Percentiles rank a stretch among this genome's conserved stretches.
phyloP scores from a whole-genome alignment of 2,113 vertebrate genomes.

The Antechinus flavipes region DNA sequence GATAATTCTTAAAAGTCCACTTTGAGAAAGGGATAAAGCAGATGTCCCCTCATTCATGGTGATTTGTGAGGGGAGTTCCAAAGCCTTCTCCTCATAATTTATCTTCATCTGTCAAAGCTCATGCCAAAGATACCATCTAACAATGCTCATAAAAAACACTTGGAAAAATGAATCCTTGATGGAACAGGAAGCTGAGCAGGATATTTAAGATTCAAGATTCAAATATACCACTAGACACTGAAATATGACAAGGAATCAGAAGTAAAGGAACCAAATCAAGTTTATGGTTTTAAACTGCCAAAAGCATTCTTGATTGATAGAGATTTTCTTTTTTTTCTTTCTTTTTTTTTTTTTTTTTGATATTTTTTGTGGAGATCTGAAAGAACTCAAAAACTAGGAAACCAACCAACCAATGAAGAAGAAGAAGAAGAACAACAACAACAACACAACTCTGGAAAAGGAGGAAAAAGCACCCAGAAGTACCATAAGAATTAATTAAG shows the following conservation, averaged over 20 bases:
- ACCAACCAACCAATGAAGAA: background rate
- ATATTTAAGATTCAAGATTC: slow-evolving; percentile 39
- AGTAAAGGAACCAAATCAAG: slow-evolving; percentile 5
- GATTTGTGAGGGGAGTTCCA: slow-evolving; percentile 46
- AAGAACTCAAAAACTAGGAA: background rate
- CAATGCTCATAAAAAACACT: slow-evolving; percentile 51
- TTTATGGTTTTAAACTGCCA: background rate
- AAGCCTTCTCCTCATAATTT: slow-evolving; percentile 38
- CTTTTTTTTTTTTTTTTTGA: background rate
- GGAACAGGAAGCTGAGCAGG: slow-evolving; percentile 18
- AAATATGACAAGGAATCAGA: slow-evolving; percentile 34
- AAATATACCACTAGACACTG: background rate
- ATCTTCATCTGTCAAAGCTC: slow-evolving; percentile 67
- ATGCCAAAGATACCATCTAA: slow-evolving; percentile 48
- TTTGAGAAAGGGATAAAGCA: slow-evolving; percentile 21
- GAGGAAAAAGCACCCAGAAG: slow-evolving; percentile 14
- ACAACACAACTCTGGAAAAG: background rate
- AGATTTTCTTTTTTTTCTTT: background rate
- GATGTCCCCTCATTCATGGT: slow-evolving; percentile 48
- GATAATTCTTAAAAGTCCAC: slow-evolving; percentile 33
- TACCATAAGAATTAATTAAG: slow-evolving; percentile 21
- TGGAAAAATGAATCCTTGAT: slow-evolving; percentile 66
- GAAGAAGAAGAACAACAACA: background rate
- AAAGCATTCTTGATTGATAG: slow-evolving; percentile 23
- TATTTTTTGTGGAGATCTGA: background rate